phyloP scores from a whole-genome alignment of 2,113 vertebrate genomes.

The Atlantisia rogersi region DNA sequence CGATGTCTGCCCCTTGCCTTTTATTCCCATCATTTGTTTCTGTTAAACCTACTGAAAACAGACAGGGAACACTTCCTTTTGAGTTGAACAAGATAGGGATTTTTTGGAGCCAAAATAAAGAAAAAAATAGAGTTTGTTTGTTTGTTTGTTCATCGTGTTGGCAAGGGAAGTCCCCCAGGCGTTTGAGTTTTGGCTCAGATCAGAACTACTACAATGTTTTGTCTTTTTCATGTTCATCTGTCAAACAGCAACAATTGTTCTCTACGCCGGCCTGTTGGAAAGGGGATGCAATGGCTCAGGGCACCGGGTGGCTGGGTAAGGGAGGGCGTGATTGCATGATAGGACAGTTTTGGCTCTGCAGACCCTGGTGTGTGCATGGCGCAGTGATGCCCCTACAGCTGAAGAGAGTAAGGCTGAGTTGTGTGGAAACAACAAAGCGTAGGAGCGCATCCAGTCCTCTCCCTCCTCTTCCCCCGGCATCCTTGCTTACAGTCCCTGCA shows the following conservation, averaged over 20 bases:
- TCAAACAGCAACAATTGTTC: slow-evolving; percentile 15
- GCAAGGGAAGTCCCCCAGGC: slow-evolving; percentile 9
- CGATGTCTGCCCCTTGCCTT: slow-evolving; percentile 12
- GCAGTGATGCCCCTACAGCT: neutral
- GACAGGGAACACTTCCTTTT: slow-evolving; percentile 18
- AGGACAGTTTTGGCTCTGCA: neutral
- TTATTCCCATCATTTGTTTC: neutral
- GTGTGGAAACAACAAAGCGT: neutral
- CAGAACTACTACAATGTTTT: slow-evolving; percentile 34
- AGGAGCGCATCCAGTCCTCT: neutral
- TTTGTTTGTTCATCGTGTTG: slow-evolving; percentile 55
- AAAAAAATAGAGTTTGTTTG: neutral
- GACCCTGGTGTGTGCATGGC: neutral
- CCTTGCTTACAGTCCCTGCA: neutral
- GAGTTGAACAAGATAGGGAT: neutral
- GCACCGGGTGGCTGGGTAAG: neutral
- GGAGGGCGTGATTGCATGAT: neutral
- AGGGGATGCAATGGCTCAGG: neutral
- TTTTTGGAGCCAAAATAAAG: slow-evolving; percentile 25
- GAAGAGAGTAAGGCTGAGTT: neutral
- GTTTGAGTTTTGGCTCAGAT: slow-evolving; percentile 46
- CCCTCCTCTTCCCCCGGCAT: neutral
- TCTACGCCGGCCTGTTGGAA: neutral
- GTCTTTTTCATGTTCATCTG: slow-evolving; percentile 20
- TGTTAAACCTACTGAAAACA: slow-evolving; percentile 38